These are phyloP conservation scores for Pteria penguin DNA, from an alignment of 2,888 invertebrate genomes.

Conservation along the genomic window DNA sequence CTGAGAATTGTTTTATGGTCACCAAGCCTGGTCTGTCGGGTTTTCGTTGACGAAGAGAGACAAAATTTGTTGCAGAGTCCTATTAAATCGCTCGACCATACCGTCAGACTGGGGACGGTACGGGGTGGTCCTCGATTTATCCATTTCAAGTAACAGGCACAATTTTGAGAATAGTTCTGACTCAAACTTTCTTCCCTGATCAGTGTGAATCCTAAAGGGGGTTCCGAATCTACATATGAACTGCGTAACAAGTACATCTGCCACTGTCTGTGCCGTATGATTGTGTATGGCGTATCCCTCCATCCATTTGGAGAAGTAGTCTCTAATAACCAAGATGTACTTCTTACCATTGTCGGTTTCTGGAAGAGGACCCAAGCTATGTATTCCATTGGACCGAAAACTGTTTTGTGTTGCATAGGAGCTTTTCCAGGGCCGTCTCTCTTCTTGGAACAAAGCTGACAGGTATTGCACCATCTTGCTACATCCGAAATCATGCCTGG, in stretches of 20 bases:
- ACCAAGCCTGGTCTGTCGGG: constrained; percentile 14
- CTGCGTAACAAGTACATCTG: constrained; percentile 45
- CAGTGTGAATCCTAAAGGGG: constrained; percentile 47
- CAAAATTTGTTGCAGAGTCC: constrained; percentile 44
- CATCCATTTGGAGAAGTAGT: constrained; percentile 56
- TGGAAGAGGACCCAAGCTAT: constrained; percentile 55
- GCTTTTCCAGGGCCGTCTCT: not conserved
- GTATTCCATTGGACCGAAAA: not conserved
- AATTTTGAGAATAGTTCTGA: constrained; percentile 47
- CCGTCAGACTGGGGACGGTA: no score
- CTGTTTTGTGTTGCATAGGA: not conserved
- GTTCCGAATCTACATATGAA: constrained; percentile 47
- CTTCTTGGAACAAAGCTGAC: not conserved
- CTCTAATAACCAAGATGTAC: constrained; percentile 51
- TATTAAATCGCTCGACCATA: constrained; percentile 46
- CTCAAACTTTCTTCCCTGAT: no score
- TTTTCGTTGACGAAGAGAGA: constrained; percentile 8
- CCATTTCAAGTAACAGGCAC: constrained; percentile 40
- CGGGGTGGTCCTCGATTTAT: constrained; percentile 49
- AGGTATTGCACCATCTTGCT: no score
- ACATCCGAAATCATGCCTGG: no score
- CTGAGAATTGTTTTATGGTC: no score
- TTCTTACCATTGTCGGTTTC: constrained; percentile 43
- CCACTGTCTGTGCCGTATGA: constrained; percentile 48
- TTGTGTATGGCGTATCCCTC: constrained; percentile 33